Evolutionary conservation across 2,797 vertebrate species (phyloP).

Genomic region (Carcharodon carcharias): DNA sequence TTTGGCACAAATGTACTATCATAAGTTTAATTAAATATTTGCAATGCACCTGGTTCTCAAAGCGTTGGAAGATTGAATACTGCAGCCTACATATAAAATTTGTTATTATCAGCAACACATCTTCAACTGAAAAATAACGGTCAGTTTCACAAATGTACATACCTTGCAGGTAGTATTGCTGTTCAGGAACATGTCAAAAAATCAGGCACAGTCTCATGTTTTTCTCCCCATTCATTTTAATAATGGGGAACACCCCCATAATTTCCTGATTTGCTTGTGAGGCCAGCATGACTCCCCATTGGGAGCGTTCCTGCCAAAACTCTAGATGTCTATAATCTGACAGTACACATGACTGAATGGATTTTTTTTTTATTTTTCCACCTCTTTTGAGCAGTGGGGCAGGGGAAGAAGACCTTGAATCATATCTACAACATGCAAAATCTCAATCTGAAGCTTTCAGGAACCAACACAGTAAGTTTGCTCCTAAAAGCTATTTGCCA

Average conservation of each 20-base stretch:
- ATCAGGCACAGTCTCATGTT: background rate
- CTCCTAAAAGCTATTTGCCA: background rate
- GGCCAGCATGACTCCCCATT: background rate
- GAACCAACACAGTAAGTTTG: constrained; percentile 75
- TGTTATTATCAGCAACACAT: background rate
- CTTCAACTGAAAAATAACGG: background rate
- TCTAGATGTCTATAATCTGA: background rate
- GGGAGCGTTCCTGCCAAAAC: background rate
- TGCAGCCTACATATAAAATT: background rate
- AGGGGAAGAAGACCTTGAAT: constrained; percentile 73
- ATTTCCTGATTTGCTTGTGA: background rate
- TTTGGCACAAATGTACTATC: background rate
- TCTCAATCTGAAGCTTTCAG: constrained; percentile 84
- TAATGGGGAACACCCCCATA: background rate
- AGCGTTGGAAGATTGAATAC: background rate
- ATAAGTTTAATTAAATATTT: background rate
- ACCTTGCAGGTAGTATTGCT: background rate
- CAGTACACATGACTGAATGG: background rate
- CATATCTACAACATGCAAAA: constrained; percentile 75
- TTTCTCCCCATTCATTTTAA: background rate
- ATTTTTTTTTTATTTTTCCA: background rate
- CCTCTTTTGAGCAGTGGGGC: constrained; percentile 57
- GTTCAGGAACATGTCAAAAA: background rate
- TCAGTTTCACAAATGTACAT: background rate
- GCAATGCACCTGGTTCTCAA: background rate